Evolutionary conservation across 2,888 invertebrate species (phyloP).

Genomic region (Oxystoma pomonae): DNA sequence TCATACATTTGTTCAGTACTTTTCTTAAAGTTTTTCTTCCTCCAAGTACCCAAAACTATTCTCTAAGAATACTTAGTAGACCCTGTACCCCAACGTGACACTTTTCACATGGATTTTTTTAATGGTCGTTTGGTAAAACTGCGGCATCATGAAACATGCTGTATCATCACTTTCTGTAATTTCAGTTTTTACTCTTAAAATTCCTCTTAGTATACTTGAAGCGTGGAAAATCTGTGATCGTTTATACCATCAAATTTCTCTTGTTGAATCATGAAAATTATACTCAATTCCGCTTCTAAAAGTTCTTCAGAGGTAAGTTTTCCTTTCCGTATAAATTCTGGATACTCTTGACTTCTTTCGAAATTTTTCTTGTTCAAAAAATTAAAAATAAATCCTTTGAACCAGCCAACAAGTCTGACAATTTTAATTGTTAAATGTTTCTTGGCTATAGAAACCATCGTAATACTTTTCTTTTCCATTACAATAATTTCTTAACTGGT

Average conservation of each 20-base stretch:
- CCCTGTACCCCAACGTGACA: conserved; percentile 27
- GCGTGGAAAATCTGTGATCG: no score
- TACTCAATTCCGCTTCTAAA: neutral
- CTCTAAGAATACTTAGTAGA: conserved; percentile 24
- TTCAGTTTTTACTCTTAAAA: neutral
- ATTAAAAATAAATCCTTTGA: neutral
- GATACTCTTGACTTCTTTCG: neutral
- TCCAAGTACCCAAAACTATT: conserved; percentile 30
- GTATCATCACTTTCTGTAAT: conserved; percentile 15
- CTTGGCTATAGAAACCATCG: neutral
- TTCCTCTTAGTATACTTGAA: neutral
- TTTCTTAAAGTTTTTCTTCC: conserved; percentile 22
- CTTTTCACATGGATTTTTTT: conserved; percentile 14
- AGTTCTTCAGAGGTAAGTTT: neutral
- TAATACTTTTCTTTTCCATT: neutral
- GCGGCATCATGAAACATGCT: conserved; percentile 17
- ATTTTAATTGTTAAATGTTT: neutral
- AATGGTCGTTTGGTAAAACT: conserved; percentile 21
- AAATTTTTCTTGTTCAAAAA: neutral
- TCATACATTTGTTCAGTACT: conserved; percentile 22
- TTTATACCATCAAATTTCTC: no score
- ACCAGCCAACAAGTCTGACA: neutral
- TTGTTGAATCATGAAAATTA: neutral
- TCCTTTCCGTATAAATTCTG: neutral
- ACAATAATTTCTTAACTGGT: neutral